Evolutionary conservation across 1,140 invertebrate genomes (phyloP), one percentile per base, ranked within the genome.

Genomic region (Aethina tumida): DNA sequence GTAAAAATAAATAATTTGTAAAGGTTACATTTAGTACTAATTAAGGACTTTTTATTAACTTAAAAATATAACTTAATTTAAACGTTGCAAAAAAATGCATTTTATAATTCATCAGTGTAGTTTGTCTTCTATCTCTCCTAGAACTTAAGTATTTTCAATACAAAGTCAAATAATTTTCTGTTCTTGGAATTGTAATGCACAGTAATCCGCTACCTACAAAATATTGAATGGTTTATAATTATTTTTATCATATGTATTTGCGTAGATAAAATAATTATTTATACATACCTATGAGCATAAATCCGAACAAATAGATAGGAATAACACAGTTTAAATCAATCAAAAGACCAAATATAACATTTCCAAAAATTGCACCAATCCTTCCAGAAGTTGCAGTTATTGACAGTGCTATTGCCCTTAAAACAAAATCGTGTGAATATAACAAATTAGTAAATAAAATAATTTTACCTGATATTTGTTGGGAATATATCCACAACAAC

Each of bases 401-500:
- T 12, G 70, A 63, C 61, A 72, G 64, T 1, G 70, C 69, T 3
- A 69, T 65, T 0, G 69, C 68, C n/a, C 70, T 71, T 39, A 38
- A 54, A 50, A 32, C 25, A 15, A 24, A 21, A 27, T 12, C 14
- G 10, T 9, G 25, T 21, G 5, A 0, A 13, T 14, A 30, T 13
- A 6, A 30, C n/a, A 39, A 31, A 13, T 21, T 14, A 29, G 12
- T 37, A 28, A 8, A n/a, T 30, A 37, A 33, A 37, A 33, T 12
- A 10, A 17, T 31, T 5, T 38, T 51, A 63, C 61, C 59, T 53
- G 14, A 62, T 37, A 47, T 58, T 52, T 6, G 59, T 60, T 6
- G 61, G 69, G 50, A 73, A 72, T 44, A 73, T 64, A 46, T 73
- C 68, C 25, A 70, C 70, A 16, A 73, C 68, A 32, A 70, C 63